Evolutionary conservation across 1,140 invertebrate genomes (phyloP), one percentile per base, ranked within the genome.

Genomic region (Macrosteles quadrilineatus): DNA sequence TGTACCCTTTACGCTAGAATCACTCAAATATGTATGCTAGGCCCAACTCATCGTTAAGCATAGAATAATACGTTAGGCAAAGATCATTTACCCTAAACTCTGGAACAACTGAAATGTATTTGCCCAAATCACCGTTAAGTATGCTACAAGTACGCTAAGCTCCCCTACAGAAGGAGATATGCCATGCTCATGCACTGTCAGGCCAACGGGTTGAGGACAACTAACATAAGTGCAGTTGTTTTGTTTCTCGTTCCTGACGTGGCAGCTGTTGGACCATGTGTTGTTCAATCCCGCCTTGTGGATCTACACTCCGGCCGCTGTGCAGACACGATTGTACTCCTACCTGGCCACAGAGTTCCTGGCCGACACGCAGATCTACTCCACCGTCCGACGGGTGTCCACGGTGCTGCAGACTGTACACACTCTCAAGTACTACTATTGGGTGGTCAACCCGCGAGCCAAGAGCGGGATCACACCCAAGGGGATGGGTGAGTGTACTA

Each of bases 361-460:
- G 72, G 93, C 93, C 69, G 96, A 98, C 82, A 96, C 95, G 0
- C 95, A 98, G 81, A 98, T 99, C 76, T 98, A 98, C 83, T 96
- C 93, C 73, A 98, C 97, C 81, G 96, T 99, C 21, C 85, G 98
- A 43, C 86, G 97, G 64, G 96, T 99, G 50, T 97, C 95, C 75
- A 99, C 97, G 0, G 97, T 99, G 0, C 85, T 99, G 9, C 97
- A 99, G 83, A 98, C 97, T 0, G 95, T 99, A 72, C 97, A 99
- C 79, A 97, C 98, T 0, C 85, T 99, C 31, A 99, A 99, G 83
- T 98, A 96, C 79, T 99, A 98, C 82, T 99, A 99, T 80, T 99
- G 97, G 97, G 94, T 99, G 17, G 91, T 94, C 1, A 98, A 97
- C 87, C 97, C 97, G 0, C 86, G 93, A 73, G 87, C 93, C 40